These are phyloP conservation scores for Eilema caniola DNA, from an alignment of 2,888 invertebrate genomes.

Conservation along the genomic window DNA sequence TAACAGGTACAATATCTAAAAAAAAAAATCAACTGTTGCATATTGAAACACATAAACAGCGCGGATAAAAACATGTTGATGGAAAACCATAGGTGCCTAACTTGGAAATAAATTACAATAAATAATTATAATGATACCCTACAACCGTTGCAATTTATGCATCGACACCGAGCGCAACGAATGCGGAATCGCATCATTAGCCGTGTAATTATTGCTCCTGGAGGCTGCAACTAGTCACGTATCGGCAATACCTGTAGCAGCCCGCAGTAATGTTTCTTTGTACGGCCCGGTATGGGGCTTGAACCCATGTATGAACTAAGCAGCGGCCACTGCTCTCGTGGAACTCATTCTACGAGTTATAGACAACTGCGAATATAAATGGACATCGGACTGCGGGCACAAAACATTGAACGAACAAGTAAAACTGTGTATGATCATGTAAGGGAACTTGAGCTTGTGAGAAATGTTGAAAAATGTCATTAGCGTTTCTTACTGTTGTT, in stretches of 20 bases:
- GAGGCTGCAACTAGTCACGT: constrained; percentile 20
- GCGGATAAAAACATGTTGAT: not conserved
- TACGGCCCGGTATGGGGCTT: constrained; percentile 22
- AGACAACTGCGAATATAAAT: not conserved
- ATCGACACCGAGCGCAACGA: not conserved
- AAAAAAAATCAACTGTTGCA: no score
- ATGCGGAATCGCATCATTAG: constrained; percentile 11
- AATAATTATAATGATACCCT: not conserved
- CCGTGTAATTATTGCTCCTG: constrained; percentile 15
- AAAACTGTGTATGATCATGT: not conserved
- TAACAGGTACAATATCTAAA: no score
- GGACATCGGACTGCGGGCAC: not conserved
- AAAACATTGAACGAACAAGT: not conserved
- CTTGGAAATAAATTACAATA: not conserved
- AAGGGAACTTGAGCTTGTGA: not conserved
- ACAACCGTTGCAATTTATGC: not conserved
- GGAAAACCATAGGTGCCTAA: not conserved
- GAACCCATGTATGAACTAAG: constrained; percentile 4
- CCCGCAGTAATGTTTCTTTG: constrained; percentile 35
- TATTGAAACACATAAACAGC: no score
- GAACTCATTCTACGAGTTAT: not conserved
- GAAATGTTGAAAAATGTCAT: not conserved
- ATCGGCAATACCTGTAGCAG: constrained; percentile 13
- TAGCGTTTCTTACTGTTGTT: not conserved
- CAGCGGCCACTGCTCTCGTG: constrained; percentile 11